Base-by-base conservation (phyloP, 2,888 invertebrate genomes). In the Latheticus oryzae region DNA sequence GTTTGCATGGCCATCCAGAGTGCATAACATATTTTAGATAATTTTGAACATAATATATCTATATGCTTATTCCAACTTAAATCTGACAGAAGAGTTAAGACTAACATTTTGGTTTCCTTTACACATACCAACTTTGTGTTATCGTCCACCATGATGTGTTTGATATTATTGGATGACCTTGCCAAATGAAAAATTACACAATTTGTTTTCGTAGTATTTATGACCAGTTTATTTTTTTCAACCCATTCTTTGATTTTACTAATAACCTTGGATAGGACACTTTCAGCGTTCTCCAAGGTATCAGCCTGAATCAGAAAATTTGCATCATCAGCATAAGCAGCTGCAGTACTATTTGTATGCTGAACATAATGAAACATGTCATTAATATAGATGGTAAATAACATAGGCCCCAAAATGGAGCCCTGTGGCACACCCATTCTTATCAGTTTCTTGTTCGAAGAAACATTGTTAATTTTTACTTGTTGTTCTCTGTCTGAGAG, bases 1-100 rank as follows among this genome's bases (percentile, higher is more conserved):
- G 24, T 26, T 26, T 26, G 26, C 26, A 2, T 26, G 26, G 26
- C 26, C 26, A 26, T 26, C 26, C 26, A 26, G 26, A 26, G 5
- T 5, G 21, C 5, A 19, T 5, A 19, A n/a, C 26, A 26, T 3
- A 26, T 26, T 26, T 26, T 26, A 8, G 3, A 26, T 26, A 26
- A 26, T 8, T 26, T 26, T 26, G 2, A 8, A 26, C 26, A 26
- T 8, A 26, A 8, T 7, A 8, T n/a, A 26, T 8, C 26, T 1
- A 26, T 26, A n/a, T 26, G 26, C 11, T 24, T 24, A 24, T 24
- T 24, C 24, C 24, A 24, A 24, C 24, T 24, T 24, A 4, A 24
- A 24, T 24, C 24, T 3, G 24, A 24, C 7, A 24, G 24, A 2
- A 24, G 24, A 24, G 26, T 26, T 26, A 26, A 26, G 11, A 8